phyloP scores from a whole-genome alignment of 2,888 invertebrate species.

The Megaustenia siamemsis region DNA sequence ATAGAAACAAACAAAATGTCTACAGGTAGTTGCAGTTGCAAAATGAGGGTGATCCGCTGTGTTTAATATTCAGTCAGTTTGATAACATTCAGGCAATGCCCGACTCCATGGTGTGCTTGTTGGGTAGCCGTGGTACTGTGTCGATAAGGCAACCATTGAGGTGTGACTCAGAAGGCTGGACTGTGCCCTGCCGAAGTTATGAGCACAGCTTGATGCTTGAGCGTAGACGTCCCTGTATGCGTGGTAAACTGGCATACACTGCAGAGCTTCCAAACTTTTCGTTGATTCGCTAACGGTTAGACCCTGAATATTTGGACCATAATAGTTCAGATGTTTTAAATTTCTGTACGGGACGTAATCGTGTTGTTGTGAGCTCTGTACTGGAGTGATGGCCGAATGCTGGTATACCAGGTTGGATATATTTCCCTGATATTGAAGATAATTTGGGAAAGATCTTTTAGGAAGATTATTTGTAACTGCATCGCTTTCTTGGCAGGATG shows the following conservation, averaged over 20 bases:
- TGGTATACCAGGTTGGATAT: background rate
- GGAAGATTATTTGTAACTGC: no score
- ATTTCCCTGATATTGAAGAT: background rate
- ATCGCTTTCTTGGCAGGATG: background rate
- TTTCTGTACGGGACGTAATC: background rate
- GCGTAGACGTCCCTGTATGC: no score
- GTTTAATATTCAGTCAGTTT: background rate
- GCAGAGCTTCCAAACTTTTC: background rate
- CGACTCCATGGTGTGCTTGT: background rate
- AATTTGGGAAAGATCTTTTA: background rate
- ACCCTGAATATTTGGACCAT: background rate
- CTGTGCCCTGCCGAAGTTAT: background rate
- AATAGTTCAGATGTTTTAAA: background rate
- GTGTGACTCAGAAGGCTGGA: background rate
- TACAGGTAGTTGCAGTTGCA: no score
- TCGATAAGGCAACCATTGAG: background rate
- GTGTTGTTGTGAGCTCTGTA: background rate
- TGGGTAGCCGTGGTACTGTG: background rate
- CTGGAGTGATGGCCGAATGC: background rate
- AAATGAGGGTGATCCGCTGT: no score
- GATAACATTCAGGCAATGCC: background rate
- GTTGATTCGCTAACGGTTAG: background rate
- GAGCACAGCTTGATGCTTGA: background rate
- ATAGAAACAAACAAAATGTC: no score
- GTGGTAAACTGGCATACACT: background rate